Evolutionary conservation across 2,888 invertebrate species (phyloP).

Genomic region (Nematopogon swammerdamellus): DNA sequence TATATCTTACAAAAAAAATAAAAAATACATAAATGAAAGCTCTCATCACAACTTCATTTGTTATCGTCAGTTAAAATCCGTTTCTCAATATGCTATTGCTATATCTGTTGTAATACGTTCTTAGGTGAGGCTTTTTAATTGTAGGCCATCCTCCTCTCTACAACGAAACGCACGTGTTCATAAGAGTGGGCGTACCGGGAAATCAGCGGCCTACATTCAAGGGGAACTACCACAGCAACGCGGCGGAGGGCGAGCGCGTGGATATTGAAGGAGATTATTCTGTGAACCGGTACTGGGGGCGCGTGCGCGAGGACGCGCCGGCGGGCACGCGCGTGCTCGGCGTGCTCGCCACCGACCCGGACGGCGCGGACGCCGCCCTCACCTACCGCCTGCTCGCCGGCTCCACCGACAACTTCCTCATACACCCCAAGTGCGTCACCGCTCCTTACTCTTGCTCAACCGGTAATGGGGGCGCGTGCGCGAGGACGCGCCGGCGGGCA

Average conservation of each 20-base stretch:
- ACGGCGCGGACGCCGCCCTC: constrained; percentile 67
- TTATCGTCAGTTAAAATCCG: too few relatives aligned
- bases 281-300: constrained; percentile 63
- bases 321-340: constrained; percentile 67
- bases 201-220: constrained; percentile 79
- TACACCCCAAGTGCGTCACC: constrained; percentile 62
- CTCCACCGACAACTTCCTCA: constrained; percentile 73
- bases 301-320: constrained; percentile 66
- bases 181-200: constrained; percentile 76
- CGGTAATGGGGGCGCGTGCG: constrained; percentile 66
- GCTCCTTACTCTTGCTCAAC: too few relatives aligned
- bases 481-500: constrained; percentile 68
- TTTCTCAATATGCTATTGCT: too few relatives aligned
- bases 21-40: not conserved
- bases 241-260: constrained; percentile 2
- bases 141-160: constrained; percentile 60
- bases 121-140: too few relatives aligned
- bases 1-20: not conserved
- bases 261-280: constrained; percentile 29
- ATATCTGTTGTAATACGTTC: too few relatives aligned
- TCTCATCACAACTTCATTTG: constrained; percentile 3
- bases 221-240: constrained; percentile 62
- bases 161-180: constrained; percentile 62
- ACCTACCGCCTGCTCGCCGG: constrained; percentile 70
- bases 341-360: constrained; percentile 74